Conservation (phyloP, 1,140 invertebrate genomes). For the Uloborus diversus region DNA sequence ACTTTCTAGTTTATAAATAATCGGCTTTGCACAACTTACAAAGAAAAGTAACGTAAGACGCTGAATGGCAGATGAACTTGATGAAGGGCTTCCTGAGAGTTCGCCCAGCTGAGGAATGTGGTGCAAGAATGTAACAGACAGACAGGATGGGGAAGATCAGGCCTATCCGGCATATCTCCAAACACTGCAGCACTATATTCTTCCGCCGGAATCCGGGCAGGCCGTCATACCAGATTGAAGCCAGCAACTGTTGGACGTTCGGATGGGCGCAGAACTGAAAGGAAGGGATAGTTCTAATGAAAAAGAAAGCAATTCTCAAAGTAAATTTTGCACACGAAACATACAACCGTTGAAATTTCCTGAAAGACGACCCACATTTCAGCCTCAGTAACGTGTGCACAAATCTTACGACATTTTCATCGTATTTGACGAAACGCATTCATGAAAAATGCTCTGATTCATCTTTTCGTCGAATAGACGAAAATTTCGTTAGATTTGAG, state of each 20-base stretch:
- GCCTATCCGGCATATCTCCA: conserved; percentile 93
- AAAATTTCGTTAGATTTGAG: too few relatives aligned
- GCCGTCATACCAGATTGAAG: conserved; percentile 98
- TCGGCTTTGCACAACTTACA: too few relatives aligned
- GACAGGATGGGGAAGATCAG: conserved; percentile 95
- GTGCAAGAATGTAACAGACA: conserved; percentile 90
- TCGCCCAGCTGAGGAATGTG: conserved; percentile 86
- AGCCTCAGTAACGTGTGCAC: too few relatives aligned
- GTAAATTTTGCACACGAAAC: not conserved
- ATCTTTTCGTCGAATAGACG: too few relatives aligned
- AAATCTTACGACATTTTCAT: too few relatives aligned
- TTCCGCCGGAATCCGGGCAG: conserved; percentile 95
- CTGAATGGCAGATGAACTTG: conserved; percentile 98
- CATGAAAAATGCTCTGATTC: too few relatives aligned
- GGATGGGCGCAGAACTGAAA: conserved; percentile 96
- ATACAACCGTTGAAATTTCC: too few relatives aligned
- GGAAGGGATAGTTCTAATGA: not conserved
- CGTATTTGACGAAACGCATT: too few relatives aligned
- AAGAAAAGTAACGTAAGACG: conserved; percentile 96
- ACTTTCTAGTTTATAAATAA: too few relatives aligned
- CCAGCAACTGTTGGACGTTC: conserved; percentile 96
- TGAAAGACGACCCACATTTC: too few relatives aligned
- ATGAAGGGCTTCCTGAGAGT: conserved; percentile 97
- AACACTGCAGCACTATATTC: conserved; percentile 91
- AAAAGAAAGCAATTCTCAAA: not conserved